Evolutionary conservation across 2,113 vertebrate species (phyloP).

Genomic region (Montifringilla adamsi): DNA sequence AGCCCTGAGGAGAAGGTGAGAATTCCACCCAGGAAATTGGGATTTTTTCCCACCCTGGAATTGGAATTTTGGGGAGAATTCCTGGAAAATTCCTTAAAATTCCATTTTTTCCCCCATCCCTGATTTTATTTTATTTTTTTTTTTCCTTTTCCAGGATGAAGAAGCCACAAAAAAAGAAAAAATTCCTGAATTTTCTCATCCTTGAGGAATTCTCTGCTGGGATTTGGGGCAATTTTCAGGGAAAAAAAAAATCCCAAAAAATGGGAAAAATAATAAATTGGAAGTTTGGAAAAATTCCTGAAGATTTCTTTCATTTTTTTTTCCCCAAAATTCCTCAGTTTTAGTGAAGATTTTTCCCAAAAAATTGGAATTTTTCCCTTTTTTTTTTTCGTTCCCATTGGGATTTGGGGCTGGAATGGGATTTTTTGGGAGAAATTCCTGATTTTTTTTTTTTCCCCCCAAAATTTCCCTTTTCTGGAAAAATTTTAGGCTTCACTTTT

Average conservation of each 20-base stretch:
- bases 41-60: neutral
- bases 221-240: neutral
- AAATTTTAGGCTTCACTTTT: no score
- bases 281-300: neutral
- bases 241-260: neutral
- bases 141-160: neutral
- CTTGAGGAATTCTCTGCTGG: neutral
- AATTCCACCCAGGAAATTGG: rapidly evolving
- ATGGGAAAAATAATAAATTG: neutral
- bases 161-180: neutral
- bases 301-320: neutral
- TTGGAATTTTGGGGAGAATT: neutral
- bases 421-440: no score
- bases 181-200: neutral
- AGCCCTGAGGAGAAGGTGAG: neutral
- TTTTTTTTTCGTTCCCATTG: no score
- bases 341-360: neutral
- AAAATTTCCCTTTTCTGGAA: no score
- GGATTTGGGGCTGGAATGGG: no score
- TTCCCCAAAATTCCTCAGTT: neutral
- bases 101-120: no score
- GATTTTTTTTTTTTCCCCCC: no score
- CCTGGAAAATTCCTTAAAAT: no score
- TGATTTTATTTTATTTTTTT: neutral
- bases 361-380: neutral